Evolutionary conservation across 2,888 invertebrate genomes (phyloP), one percentile per base, ranked within the genome.

Genomic region (Stenolophus ochropezus): DNA sequence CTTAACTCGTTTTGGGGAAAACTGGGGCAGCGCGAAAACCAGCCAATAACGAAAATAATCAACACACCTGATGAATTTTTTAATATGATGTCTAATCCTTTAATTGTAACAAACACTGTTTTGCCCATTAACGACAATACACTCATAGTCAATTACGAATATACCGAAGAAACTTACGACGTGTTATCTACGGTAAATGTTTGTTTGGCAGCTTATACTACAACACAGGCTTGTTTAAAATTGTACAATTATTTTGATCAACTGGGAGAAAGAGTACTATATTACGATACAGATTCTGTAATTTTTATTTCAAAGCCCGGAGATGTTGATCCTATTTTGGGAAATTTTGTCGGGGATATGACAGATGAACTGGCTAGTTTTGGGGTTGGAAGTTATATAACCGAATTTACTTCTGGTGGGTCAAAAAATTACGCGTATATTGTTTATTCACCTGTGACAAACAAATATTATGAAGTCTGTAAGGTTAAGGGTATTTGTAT

Each of bases 281-380:
- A 89, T 83, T 87, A 82, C 58, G 88, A 89, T 74, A 88, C 89
- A 0, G 88, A 88, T 81, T 85, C 85, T 1, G 84, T 87, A 42
- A n/a, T n/a, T n/a, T n/a, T n/a, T n/a, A n/a, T n/a, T n/a, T n/a
- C n/a, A n/a, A n/a, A n/a, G n/a, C n/a, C n/a, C n/a, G n/a, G n/a
- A n/a, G n/a, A n/a, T n/a, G n/a, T n/a, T n/a, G n/a, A n/a, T n/a
- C n/a, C n/a, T n/a, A n/a, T n/a, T n/a, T n/a, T n/a, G n/a, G 33
- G 33, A 5, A 33, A 33, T 33, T 33, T 33, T 33, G 4, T 33
- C 8, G 33, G 33, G 4, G 33, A 33, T 33, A 4, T 33, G 4
- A 33, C 33, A 8, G 33, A 33, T 33, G 33, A 33, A 33, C 8
- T 33, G 33, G 8, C 33, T 5, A 5, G 4, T 5, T 33, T 5